phyloP scores from a whole-genome alignment of 2,797 vertebrate species.

The Mus minutoides region DNA sequence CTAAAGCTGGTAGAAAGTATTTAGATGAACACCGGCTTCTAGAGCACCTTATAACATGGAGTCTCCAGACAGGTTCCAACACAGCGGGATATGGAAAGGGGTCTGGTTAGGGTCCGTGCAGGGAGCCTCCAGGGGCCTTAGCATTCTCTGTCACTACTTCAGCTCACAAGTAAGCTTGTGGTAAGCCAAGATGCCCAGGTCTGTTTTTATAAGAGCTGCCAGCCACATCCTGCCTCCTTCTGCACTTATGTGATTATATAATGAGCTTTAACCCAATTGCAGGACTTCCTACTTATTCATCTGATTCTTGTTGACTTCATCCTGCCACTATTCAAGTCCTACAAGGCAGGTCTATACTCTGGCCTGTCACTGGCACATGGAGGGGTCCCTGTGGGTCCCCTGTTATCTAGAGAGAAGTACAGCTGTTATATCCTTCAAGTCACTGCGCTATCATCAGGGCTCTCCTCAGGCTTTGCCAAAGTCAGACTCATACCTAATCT shows the following conservation, averaged over 20 bases:
- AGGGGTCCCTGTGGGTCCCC: neutral
- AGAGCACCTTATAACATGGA: neutral
- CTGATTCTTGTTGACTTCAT: conserved; percentile 13
- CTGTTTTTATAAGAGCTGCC: conserved; percentile 4
- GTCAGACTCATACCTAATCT: neutral
- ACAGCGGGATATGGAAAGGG: neutral
- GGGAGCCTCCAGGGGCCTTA: too few species aligned
- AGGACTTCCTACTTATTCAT: neutral
- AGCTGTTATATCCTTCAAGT: neutral
- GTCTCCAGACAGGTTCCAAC: neutral
- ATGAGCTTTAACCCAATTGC: neutral
- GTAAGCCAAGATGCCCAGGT: conserved; percentile 16
- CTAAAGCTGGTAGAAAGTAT: neutral
- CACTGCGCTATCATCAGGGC: neutral
- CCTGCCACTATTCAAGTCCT: neutral
- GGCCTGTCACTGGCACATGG: neutral
- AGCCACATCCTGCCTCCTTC: neutral
- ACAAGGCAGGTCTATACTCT: neutral
- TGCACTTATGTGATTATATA: neutral
- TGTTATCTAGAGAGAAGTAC: neutral
- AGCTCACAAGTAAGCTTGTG: neutral
- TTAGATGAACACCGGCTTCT: neutral
- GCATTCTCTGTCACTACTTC: neutral
- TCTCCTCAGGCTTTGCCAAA: neutral
- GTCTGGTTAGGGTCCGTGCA: neutral